Percentiles rank a stretch among this genome's conserved stretches.
Conservation (phyloP, 2,113 vertebrate species). For the Poicephalus gulielmi region DNA sequence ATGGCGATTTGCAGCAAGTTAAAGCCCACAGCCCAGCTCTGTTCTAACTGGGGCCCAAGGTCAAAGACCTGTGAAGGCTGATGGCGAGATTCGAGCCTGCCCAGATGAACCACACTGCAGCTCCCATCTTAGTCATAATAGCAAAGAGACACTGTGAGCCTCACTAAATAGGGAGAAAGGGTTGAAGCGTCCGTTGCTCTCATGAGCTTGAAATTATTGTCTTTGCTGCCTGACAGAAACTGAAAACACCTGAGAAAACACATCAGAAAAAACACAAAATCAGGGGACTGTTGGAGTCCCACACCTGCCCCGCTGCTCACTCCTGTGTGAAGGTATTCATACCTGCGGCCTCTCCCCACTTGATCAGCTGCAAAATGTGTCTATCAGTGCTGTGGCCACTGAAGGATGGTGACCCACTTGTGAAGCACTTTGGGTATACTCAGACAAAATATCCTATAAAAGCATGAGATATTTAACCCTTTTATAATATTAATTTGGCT, state of each 20-base stretch:
- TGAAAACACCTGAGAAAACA: not conserved
- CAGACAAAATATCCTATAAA: not conserved
- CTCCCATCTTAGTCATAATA: accelerated
- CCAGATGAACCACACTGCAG: accelerated
- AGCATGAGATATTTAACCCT: slow-evolving; percentile 20
- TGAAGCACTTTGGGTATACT: not conserved
- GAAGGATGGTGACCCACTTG: not conserved
- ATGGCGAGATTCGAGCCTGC: not conserved
- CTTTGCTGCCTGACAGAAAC: not conserved
- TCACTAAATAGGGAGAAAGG: not conserved
- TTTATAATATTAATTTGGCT: slow-evolving; percentile 48
- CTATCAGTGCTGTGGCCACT: not conserved
- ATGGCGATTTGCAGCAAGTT: not conserved
- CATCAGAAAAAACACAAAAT: not conserved
- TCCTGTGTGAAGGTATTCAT: accelerated
- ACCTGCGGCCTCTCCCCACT: accelerated
- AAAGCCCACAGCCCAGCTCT: not conserved
- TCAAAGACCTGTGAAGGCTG: not conserved
- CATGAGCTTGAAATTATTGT: accelerated
- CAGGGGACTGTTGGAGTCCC: not conserved
- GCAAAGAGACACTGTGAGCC: not conserved
- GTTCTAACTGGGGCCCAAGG: not conserved
- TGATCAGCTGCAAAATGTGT: not conserved
- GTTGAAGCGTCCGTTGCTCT: not conserved
- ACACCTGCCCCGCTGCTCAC: accelerated